Conservation (phyloP, 2,888 invertebrate species). For the Drosophila cracens region DNA sequence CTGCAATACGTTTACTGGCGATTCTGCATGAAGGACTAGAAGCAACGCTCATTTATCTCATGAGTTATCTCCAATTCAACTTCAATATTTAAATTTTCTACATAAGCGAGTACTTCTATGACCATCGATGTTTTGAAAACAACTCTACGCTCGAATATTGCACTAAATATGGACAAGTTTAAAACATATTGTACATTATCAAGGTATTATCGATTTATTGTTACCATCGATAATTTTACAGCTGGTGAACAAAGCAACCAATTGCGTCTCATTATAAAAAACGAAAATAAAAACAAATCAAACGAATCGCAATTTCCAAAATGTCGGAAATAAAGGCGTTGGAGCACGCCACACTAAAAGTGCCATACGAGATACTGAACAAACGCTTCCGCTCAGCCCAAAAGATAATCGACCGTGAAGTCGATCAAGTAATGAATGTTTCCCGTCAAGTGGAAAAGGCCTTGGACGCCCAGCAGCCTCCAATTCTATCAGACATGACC, state of each 20-base stretch:
- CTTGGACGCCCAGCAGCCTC: slow-evolving; percentile 83
- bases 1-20: too few relatives aligned
- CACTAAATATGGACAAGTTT: slow-evolving; percentile 1
- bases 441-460: slow-evolving; percentile 88
- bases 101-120: background rate
- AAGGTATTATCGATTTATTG: slow-evolving; percentile 7
- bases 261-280: slow-evolving; percentile 53
- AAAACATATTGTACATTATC: slow-evolving; percentile 11
- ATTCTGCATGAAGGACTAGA: background rate
- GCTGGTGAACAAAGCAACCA: slow-evolving; percentile 54
- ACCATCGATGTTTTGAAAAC: background rate
- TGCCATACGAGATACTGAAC: slow-evolving; percentile 98
- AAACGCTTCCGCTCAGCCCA: slow-evolving; percentile 98
- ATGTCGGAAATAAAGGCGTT: slow-evolving; percentile 97
- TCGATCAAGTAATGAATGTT: slow-evolving; percentile 93
- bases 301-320: slow-evolving; percentile 53
- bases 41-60: fast-evolving
- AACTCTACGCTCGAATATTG: background rate
- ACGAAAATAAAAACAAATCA: slow-evolving; percentile 42
- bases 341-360: slow-evolving; percentile 98
- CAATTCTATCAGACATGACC: slow-evolving; percentile 89
- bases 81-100: background rate
- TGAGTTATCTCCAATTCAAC: background rate
- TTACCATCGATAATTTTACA: slow-evolving; percentile 48
- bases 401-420: slow-evolving; percentile 96